Conservation (phyloP, 2,113 vertebrate species). For the Hyaena hyaena region DNA sequence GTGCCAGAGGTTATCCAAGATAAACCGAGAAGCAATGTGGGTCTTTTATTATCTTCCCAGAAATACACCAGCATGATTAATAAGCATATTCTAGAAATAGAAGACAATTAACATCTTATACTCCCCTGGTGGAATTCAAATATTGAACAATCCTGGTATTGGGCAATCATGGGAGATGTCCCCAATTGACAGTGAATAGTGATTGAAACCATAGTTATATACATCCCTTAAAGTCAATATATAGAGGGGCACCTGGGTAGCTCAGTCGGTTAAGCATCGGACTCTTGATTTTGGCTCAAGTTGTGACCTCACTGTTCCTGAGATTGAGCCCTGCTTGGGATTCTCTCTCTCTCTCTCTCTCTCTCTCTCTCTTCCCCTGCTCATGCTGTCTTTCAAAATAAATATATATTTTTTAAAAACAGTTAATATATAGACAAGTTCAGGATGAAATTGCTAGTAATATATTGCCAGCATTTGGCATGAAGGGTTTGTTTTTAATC, state of each 20-base stretch:
- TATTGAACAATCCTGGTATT: not conserved
- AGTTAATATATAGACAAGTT: not conserved
- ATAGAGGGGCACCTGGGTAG: not conserved
- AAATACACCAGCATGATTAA: not conserved
- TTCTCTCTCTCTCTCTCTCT: too few species aligned
- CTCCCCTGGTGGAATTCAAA: not conserved
- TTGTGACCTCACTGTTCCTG: too few species aligned
- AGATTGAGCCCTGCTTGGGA: too few species aligned
- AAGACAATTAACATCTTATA: not conserved
- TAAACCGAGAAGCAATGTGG: not conserved
- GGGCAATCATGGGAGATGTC: not conserved
- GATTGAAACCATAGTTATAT: not conserved
- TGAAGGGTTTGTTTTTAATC: not conserved
- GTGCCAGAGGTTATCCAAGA: not conserved
- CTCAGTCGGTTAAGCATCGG: too few species aligned
- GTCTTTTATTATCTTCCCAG: not conserved
- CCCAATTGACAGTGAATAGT: not conserved
- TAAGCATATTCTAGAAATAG: conserved; percentile 13
- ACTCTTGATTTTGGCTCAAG: too few species aligned
- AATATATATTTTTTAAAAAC: not conserved
- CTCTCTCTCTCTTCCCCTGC: too few species aligned
- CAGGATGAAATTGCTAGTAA: not conserved
- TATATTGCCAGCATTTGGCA: not conserved
- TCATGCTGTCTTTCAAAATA: too few species aligned
- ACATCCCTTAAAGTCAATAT: not conserved